Evolutionary conservation across 2,113 vertebrate genomes (phyloP).

Genomic region (Corythaeola cristata): DNA sequence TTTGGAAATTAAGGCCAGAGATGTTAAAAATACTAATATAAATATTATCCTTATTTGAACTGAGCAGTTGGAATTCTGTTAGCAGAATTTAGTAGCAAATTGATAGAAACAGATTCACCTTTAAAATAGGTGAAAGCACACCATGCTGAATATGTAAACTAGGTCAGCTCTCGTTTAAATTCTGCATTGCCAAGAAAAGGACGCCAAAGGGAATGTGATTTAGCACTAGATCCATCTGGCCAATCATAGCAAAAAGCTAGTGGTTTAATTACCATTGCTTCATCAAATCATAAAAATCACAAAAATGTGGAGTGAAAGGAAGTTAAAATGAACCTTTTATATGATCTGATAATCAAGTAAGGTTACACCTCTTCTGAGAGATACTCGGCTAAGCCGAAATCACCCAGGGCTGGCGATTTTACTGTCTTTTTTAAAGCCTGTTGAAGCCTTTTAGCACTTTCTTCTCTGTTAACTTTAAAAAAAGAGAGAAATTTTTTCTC

Average conservation of each 20-base stretch:
- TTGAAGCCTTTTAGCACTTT: background rate
- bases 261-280: conserved; percentile 35
- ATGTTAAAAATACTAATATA: background rate
- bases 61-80: background rate
- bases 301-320: background rate
- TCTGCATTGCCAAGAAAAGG: background rate
- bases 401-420: background rate
- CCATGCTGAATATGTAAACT: background rate
- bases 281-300: background rate
- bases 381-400: background rate
- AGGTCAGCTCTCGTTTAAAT: background rate
- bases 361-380: background rate
- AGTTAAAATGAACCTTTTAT: background rate
- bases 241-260: background rate
- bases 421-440: background rate
- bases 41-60: background rate
- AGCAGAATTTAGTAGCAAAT: background rate
- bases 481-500: background rate
- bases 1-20: background rate
- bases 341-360: background rate
- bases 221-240: conserved; percentile 22
- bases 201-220: background rate
- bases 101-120: background rate
- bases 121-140: background rate
- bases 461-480: background rate